phyloP scores from a whole-genome alignment of 2,888 invertebrate species.

The Caenorhabditis parvicauda region DNA sequence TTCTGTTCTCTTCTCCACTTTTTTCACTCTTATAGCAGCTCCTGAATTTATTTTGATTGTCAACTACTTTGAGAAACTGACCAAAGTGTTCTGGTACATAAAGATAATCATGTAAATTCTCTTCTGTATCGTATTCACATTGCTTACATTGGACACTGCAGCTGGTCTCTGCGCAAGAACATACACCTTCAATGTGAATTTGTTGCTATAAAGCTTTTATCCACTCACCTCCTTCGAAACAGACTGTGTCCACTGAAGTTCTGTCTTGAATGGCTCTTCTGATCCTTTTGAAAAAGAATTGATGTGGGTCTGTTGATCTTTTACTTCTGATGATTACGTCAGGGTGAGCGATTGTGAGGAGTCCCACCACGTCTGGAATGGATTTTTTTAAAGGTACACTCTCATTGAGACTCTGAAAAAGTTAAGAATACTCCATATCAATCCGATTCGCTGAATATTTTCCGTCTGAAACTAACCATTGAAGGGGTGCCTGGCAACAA shows the following conservation, averaged over 20 bases:
- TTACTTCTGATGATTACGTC: too few relatives aligned
- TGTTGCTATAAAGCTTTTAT: background rate
- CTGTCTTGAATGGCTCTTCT: conserved; percentile 11
- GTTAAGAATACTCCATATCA: background rate
- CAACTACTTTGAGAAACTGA: conserved; percentile 1
- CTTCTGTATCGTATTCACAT: conserved; percentile 17
- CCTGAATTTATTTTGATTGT: too few relatives aligned
- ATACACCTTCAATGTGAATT: conserved; percentile 30
- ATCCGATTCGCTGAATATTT: background rate
- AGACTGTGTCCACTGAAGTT: conserved; percentile 33
- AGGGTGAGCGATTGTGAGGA: conserved; percentile 37
- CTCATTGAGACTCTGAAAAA: background rate
- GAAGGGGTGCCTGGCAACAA: conserved; percentile 42
- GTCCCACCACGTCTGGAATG: conserved; percentile 27
- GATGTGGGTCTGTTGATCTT: background rate
- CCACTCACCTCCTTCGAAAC: conserved; percentile 30
- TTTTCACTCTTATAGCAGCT: background rate
- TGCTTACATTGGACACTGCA: conserved; percentile 37
- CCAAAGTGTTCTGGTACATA: conserved; percentile 17
- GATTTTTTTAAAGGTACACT: background rate
- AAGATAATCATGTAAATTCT: conserved; percentile 3
- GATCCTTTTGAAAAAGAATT: background rate
- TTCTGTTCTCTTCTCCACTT: background rate
- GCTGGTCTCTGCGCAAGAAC: conserved; percentile 54
- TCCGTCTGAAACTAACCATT: conserved; percentile 24